Conservation (phyloP, 2,113 vertebrate species). For the Myotis yumanensis region DNA sequence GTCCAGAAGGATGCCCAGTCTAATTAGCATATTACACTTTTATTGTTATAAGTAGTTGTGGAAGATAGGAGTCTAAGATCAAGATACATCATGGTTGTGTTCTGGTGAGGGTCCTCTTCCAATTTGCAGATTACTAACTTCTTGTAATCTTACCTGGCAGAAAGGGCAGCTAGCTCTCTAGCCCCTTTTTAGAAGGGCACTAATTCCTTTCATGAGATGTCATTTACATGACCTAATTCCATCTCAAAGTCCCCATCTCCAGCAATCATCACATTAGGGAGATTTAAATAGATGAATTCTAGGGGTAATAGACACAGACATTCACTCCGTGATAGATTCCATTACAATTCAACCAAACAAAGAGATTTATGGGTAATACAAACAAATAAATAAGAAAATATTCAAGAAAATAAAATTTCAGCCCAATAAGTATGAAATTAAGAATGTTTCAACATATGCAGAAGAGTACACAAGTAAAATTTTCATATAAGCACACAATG, state of each 20-base stretch:
- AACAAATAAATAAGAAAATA: background rate
- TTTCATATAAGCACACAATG: background rate
- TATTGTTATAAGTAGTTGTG: too few relatives aligned
- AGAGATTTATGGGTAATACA: background rate
- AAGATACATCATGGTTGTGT: background rate
- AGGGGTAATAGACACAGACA: background rate
- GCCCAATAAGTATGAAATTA: background rate
- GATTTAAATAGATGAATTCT: background rate
- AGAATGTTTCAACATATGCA: background rate
- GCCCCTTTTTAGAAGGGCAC: background rate
- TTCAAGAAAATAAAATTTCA: slow-evolving; percentile 30
- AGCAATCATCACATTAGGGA: background rate
- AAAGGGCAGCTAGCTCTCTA: background rate
- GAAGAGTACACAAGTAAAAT: background rate
- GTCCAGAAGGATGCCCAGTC: too few relatives aligned
- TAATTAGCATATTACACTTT: too few relatives aligned
- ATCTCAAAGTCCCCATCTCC: background rate
- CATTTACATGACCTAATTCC: background rate
- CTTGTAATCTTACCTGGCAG: background rate
- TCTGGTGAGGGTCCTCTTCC: background rate
- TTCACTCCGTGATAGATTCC: background rate
- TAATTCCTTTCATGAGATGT: background rate
- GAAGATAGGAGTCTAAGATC: background rate
- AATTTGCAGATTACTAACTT: background rate
- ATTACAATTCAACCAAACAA: background rate